Evolutionary conservation across 2,797 vertebrate genomes (phyloP).

Genomic region (Triplophysa yarkandensis): DNA sequence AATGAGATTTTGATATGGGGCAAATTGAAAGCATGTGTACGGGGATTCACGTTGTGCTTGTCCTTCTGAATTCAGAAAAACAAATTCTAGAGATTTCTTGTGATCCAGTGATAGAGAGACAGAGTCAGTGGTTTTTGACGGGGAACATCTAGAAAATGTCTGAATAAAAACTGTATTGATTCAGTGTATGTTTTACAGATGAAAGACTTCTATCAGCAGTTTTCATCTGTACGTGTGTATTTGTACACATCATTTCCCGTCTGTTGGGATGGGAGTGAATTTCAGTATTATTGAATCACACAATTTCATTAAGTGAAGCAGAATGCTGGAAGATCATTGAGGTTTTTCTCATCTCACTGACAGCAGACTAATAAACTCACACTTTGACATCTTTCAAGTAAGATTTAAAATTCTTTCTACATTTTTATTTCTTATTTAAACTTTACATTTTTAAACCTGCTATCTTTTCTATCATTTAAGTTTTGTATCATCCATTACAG

Average conservation of each 20-base stretch:
- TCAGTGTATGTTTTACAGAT: conserved; percentile 19
- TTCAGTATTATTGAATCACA: conserved; percentile 50
- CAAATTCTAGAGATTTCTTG: neutral
- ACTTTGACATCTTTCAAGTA: conserved; percentile 25
- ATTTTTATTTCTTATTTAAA: neutral
- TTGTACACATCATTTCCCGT: conserved; percentile 43
- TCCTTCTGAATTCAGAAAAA: neutral
- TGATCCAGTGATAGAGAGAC: neutral
- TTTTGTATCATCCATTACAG: no score
- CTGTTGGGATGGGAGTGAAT: conserved; percentile 22
- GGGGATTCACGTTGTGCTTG: conserved; percentile 8
- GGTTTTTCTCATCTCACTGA: conserved; percentile 36
- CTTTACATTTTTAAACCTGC: no score
- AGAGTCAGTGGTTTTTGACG: neutral
- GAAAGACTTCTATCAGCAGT: conserved; percentile 32
- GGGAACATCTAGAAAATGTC: conserved; percentile 16
- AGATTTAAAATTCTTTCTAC: conserved; percentile 4
- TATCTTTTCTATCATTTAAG: no score
- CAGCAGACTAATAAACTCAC: conserved; percentile 15
- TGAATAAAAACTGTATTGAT: neutral
- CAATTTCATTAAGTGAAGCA: conserved; percentile 45
- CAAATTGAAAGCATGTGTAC: conserved; percentile 36
- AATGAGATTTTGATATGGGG: conserved; percentile 47
- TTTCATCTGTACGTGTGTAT: conserved; percentile 36
- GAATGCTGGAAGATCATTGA: conserved; percentile 31